phyloP scores from a whole-genome alignment of 1,140 invertebrate species.

The Pseudomyrmex concolor region DNA sequence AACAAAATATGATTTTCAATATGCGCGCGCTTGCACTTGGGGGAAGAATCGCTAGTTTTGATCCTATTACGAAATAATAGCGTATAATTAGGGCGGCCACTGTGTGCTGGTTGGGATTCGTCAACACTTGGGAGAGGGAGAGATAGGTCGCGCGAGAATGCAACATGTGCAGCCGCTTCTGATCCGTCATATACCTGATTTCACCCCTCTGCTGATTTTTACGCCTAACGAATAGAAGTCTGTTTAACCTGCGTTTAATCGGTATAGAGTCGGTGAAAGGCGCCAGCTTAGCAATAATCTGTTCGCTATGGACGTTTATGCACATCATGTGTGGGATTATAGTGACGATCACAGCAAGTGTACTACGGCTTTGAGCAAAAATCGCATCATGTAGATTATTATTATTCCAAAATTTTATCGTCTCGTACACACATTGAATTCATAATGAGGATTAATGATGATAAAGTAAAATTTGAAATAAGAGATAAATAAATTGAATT shows the following conservation, averaged over 20 bases:
- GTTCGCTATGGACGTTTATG: slow-evolving; percentile 26
- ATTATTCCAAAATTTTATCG: not conserved
- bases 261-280: slow-evolving; percentile 8
- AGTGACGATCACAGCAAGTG: slow-evolving; percentile 27
- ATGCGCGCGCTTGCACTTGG: slow-evolving; percentile 7
- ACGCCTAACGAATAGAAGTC: slow-evolving; percentile 52
- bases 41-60: slow-evolving; percentile 53
- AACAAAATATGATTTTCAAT: slow-evolving; percentile 36
- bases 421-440: not conserved
- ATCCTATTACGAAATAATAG: slow-evolving; percentile 79
- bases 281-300: slow-evolving; percentile 58
- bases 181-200: slow-evolving; percentile 80
- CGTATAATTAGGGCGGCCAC: slow-evolving; percentile 75
- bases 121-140: slow-evolving; percentile 19
- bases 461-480: not conserved
- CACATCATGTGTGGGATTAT: slow-evolving; percentile 26
- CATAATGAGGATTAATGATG: no score
- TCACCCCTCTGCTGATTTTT: slow-evolving; percentile 64
- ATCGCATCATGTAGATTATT: slow-evolving; percentile 33
- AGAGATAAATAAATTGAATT: not conserved
- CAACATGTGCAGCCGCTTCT: slow-evolving; percentile 79
- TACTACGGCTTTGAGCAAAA: not conserved
- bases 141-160: slow-evolving; percentile 75
- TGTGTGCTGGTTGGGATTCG: slow-evolving; percentile 48
- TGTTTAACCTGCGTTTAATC: slow-evolving; percentile 58